Percentiles rank a stretch among this genome's conserved stretches.
Conservation (phyloP, 1,140 invertebrate genomes). For the Musca domestica region DNA sequence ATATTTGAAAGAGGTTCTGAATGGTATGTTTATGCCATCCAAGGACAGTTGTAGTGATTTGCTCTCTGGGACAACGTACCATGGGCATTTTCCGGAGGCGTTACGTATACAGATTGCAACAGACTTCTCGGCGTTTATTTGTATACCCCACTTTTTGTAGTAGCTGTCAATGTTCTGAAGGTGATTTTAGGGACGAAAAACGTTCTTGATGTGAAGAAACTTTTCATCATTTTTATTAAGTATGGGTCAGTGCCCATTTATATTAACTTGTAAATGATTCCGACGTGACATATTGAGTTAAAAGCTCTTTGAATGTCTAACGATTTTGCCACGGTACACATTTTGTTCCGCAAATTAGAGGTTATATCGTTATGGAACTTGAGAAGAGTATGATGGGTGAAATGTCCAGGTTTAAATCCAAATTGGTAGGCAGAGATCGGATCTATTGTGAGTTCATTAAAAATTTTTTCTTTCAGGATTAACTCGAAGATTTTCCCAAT, state of each 20-base stretch:
- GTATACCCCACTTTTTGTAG: background rate
- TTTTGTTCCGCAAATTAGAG: too few species aligned
- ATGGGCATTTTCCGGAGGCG: background rate
- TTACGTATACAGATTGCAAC: background rate
- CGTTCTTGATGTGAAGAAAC: too few species aligned
- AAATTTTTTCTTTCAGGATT: too few species aligned
- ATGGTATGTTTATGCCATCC: background rate
- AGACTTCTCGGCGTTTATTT: background rate
- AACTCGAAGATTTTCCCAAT: too few species aligned
- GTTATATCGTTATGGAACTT: background rate
- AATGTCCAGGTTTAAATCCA: background rate
- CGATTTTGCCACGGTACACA: too few species aligned
- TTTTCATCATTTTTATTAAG: too few species aligned
- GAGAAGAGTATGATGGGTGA: background rate
- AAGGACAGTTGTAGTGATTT: background rate
- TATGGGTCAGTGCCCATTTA: too few species aligned
- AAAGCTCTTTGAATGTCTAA: too few species aligned
- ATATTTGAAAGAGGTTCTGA: background rate
- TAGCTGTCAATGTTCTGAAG: background rate
- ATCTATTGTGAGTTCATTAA: too few species aligned
- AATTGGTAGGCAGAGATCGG: background rate
- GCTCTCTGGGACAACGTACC: background rate
- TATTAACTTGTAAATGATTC: too few species aligned
- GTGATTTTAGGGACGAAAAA: too few species aligned
- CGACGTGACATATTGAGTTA: too few species aligned